phyloP scores from a whole-genome alignment of 1,140 invertebrate species.

The Drosophila busckii region DNA sequence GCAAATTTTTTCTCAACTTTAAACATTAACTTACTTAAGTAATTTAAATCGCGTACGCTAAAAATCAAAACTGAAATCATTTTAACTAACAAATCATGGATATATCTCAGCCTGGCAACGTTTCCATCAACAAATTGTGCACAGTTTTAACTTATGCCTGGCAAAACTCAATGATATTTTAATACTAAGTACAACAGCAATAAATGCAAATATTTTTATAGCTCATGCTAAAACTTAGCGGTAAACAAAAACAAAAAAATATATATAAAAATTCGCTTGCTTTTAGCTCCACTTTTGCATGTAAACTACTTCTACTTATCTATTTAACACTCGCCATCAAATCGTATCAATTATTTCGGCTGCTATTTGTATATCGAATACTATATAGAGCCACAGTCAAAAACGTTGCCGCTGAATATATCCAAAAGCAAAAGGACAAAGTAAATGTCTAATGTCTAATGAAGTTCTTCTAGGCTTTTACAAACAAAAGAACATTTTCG shows the following conservation, averaged over 20 bases:
- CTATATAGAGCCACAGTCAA: constrained; percentile 15
- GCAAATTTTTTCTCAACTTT: constrained; percentile 50
- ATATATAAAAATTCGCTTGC: constrained; percentile 55
- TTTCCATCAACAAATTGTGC: constrained; percentile 61
- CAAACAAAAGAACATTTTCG: constrained; percentile 78
- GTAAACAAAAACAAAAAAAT: constrained; percentile 6
- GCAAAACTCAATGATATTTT: constrained; percentile 26
- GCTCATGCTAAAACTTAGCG: constrained; percentile 27
- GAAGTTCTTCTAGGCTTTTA: constrained; percentile 79
- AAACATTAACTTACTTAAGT: constrained; percentile 32
- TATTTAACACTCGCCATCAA: constrained; percentile 53
- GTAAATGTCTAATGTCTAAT: not conserved
- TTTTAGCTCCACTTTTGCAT: constrained; percentile 72
- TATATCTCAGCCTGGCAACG: constrained; percentile 64
- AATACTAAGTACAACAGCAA: constrained; percentile 1
- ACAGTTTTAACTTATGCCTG: constrained; percentile 58
- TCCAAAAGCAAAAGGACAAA: constrained; percentile 45
- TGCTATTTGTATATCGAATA: not conserved
- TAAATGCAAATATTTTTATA: constrained; percentile 13
- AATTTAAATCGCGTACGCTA: constrained; percentile 56
- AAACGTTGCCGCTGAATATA: constrained; percentile 73
- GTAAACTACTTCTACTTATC: constrained; percentile 48
- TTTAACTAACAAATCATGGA: constrained; percentile 45
- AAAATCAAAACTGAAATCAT: constrained; percentile 39
- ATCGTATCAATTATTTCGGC: constrained; percentile 31